phyloP scores from a whole-genome alignment of 2,797 vertebrate genomes.

The Chrysocyon brachyurus region DNA sequence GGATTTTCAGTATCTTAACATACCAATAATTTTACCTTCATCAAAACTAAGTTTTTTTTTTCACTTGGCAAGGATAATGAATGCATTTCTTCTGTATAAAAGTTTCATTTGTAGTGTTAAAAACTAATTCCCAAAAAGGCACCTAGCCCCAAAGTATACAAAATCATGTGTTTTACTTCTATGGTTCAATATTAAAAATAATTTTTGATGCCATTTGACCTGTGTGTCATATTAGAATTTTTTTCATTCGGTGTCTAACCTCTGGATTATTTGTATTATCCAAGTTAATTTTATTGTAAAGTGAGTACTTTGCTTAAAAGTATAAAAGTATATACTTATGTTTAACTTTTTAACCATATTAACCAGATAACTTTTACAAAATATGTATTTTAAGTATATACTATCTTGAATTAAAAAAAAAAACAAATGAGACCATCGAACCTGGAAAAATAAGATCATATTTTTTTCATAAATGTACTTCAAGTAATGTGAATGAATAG shows the following conservation, averaged over 20 bases:
- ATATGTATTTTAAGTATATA: not conserved
- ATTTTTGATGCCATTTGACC: not conserved
- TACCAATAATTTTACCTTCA: not conserved
- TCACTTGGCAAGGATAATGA: not conserved
- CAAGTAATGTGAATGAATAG: not conserved
- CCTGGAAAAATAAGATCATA: not conserved
- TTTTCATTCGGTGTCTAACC: not conserved
- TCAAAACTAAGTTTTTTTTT: not conserved
- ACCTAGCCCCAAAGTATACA: not conserved
- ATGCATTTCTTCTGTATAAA: not conserved
- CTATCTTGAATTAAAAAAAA: not conserved
- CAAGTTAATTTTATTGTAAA: constrained; percentile 29
- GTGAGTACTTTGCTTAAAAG: not conserved
- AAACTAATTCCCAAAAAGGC: not conserved
- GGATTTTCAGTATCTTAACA: not conserved
- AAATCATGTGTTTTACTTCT: not conserved
- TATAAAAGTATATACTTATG: not conserved
- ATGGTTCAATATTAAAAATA: not conserved
- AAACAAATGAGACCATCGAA: not conserved
- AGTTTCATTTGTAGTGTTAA: not conserved
- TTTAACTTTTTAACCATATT: not conserved
- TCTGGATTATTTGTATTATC: not conserved
- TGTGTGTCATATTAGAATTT: not conserved
- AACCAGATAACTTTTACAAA: not conserved
- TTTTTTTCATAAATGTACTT: not conserved